These are phyloP conservation scores for Pedetes capensis DNA, from an alignment of 2,113 vertebrate genomes.

Conservation along the genomic window DNA sequence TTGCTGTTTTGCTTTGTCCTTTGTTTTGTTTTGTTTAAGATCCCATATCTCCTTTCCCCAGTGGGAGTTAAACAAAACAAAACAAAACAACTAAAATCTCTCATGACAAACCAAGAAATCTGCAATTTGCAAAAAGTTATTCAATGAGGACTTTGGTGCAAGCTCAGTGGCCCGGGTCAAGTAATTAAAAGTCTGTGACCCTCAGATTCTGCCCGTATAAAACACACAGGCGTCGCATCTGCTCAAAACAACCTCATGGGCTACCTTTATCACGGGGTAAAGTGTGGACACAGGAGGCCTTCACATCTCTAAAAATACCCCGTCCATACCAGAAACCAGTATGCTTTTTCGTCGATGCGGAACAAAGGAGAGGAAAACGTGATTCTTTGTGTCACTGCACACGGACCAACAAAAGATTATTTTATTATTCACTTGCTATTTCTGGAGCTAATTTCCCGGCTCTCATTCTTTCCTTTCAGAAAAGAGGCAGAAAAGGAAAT, in stretches of 20 bases:
- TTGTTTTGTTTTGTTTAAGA: background rate
- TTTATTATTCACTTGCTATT: constrained; percentile 53
- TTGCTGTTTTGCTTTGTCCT: too few species aligned
- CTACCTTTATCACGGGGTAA: background rate
- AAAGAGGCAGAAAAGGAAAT: constrained; percentile 50
- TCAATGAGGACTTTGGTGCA: background rate
- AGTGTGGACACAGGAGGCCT: background rate
- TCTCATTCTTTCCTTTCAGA: constrained; percentile 29
- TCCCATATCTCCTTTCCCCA: background rate
- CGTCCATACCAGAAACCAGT: background rate
- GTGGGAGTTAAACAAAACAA: background rate
- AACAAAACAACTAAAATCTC: background rate
- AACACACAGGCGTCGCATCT: background rate
- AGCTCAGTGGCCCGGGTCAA: background rate
- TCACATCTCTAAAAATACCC: background rate
- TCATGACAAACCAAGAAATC: background rate
- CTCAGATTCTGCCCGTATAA: background rate
- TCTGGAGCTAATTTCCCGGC: constrained; percentile 25
- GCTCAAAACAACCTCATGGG: background rate
- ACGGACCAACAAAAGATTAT: constrained; percentile 16
- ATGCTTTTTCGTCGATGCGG: background rate
- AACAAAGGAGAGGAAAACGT: background rate
- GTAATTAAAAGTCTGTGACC: background rate
- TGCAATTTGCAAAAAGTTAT: background rate
- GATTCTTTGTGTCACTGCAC: background rate